Percentiles rank a stretch among this genome's conserved stretches.
Conservation (phyloP, 2,888 invertebrate genomes). For the Trachelus troglodyta region DNA sequence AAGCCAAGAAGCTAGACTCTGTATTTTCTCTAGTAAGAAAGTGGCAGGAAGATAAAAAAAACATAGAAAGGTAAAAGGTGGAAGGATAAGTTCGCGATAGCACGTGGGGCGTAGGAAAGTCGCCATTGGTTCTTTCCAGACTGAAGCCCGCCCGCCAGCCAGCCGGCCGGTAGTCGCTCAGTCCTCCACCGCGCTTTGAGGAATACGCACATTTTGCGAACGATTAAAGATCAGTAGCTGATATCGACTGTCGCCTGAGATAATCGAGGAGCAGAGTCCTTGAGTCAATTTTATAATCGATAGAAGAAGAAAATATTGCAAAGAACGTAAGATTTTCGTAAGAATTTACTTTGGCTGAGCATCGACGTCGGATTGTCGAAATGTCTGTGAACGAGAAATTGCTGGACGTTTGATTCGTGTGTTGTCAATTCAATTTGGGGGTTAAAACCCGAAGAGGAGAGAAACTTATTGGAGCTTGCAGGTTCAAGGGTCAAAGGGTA, state of each 20-base stretch:
- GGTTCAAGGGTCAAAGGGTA: neutral
- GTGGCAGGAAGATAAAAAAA: neutral
- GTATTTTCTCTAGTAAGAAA: neutral
- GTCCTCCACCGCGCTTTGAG: slow-evolving; percentile 53
- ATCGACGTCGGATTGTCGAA: neutral
- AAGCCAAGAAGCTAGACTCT: neutral
- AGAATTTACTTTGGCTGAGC: neutral
- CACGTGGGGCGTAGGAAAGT: slow-evolving; percentile 43
- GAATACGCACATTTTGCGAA: slow-evolving; percentile 47
- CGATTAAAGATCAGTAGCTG: neutral
- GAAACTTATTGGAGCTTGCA: neutral
- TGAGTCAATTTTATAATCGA: neutral
- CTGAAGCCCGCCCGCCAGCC: slow-evolving; percentile 50
- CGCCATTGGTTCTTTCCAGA: slow-evolving; percentile 51
- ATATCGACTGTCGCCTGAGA: neutral
- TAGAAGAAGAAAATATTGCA: neutral
- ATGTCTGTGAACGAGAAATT: slow-evolving; percentile 13
- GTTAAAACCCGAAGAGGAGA: neutral
- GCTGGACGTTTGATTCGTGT: neutral
- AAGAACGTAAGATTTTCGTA: neutral
- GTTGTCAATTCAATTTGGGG: neutral
- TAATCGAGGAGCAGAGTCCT: neutral
- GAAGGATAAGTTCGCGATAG: slow-evolving; percentile 10
- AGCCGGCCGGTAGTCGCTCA: slow-evolving; percentile 53
- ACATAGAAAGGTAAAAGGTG: neutral